These are phyloP conservation scores for Capromys pilorides DNA, from an alignment of 2,797 vertebrate genomes.

Conservation along the genomic window DNA sequence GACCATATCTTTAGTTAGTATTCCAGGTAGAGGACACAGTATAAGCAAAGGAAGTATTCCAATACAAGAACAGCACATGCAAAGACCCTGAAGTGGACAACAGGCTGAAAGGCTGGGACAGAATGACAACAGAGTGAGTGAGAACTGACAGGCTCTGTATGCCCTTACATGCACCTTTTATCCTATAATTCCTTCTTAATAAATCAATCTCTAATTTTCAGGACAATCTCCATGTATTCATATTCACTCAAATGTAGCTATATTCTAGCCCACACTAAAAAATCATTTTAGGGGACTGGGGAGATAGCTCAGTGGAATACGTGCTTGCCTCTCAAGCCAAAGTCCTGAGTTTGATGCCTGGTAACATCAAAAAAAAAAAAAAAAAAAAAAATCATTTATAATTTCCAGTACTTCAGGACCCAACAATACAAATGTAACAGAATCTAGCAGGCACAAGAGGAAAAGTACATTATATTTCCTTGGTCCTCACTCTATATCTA, in stretches of 20 bases:
- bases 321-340: no score
- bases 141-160: neutral
- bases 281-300: no score
- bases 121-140: rapidly evolving
- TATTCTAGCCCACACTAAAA: neutral
- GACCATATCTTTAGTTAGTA: neutral
- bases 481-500: neutral
- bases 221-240: neutral
- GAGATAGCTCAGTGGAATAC: no score
- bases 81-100: neutral
- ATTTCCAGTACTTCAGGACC: neutral
- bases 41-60: neutral
- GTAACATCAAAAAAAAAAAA: no score
- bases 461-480: neutral
- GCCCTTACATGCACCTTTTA: neutral
- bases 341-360: no score
- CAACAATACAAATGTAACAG: neutral
- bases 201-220: neutral
- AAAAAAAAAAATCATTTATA: neutral
- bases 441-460: neutral
- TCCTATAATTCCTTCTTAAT: neutral
- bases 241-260: neutral
- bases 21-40: neutral
- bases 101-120: neutral
- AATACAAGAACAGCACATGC: neutral